phyloP scores from a whole-genome alignment of 2,113 vertebrate genomes.

The Aldabrachelys gigantea region DNA sequence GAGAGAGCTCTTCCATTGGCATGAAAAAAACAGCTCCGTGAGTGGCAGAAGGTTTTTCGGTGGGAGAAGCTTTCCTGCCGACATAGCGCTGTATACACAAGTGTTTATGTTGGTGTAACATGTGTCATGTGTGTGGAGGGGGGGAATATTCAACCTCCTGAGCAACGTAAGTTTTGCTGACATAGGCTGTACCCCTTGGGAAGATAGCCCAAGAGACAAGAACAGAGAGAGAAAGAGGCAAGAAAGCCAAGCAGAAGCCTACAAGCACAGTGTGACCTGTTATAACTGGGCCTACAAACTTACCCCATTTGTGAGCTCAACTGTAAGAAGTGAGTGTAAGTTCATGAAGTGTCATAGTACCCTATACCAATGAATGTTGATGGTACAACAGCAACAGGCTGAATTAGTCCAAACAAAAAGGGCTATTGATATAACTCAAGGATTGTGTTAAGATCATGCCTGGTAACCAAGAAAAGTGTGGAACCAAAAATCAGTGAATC shows the following conservation, averaged over 20 bases:
- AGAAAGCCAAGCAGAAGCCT: background rate
- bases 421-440: background rate
- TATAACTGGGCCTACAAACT: background rate
- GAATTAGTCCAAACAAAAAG: background rate
- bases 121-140: too few species aligned
- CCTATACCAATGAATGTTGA: background rate
- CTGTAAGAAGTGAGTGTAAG: background rate
- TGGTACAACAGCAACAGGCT: background rate
- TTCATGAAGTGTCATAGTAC: background rate
- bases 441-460: background rate
- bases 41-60: too few species aligned
- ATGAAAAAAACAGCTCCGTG: too few species aligned
- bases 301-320: background rate
- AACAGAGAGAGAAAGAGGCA: background rate
- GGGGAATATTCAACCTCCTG: too few species aligned
- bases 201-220: background rate
- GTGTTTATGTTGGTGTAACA: too few species aligned
- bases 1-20: too few species aligned
- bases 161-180: too few species aligned
- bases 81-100: too few species aligned
- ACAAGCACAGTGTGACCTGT: background rate
- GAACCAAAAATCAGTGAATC: background rate
- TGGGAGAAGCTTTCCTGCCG: too few species aligned
- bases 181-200: too few species aligned
- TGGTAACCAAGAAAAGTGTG: background rate